A percentile compares a stretch with the other conserved stretches of the same genome.
These are phyloP conservation scores for Sialis fuliginosa DNA, from an alignment of 2,888 invertebrate genomes.

Conservation along the genomic window DNA sequence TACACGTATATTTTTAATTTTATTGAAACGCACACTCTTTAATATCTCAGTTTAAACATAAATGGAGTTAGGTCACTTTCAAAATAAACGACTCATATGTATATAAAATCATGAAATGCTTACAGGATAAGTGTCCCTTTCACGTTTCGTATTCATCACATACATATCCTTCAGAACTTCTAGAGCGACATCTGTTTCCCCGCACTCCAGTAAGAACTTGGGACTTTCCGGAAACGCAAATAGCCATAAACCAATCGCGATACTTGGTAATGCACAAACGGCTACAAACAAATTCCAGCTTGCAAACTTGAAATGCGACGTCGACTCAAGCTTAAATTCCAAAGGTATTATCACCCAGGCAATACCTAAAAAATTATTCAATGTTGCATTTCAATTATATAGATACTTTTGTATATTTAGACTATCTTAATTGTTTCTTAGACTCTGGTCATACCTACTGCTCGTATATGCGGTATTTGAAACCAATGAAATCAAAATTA, in stretches of 20 bases:
- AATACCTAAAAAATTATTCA: constrained; percentile 34
- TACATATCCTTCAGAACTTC: constrained; percentile 50
- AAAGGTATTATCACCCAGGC: constrained; percentile 66
- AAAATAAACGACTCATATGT: no score
- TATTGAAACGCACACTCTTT: no score
- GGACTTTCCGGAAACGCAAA: constrained; percentile 66
- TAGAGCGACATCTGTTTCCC: constrained; percentile 58
- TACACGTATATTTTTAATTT: no score
- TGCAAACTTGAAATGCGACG: constrained; percentile 40
- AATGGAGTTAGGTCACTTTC: no score
- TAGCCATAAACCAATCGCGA: constrained; percentile 48
- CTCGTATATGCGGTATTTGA: not conserved
- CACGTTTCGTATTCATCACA: constrained; percentile 51
- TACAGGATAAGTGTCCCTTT: constrained; percentile 54
- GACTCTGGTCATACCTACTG: not conserved
- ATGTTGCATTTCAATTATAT: not conserved
- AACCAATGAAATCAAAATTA: no score
- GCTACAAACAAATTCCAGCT: constrained; percentile 72
- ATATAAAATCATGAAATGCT: constrained; percentile 15
- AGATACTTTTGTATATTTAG: not conserved
- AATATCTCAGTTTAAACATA: no score
- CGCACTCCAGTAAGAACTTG: constrained; percentile 64
- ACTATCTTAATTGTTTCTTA: constrained; percentile 1
- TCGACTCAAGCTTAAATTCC: constrained; percentile 31
- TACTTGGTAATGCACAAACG: constrained; percentile 52